Base-by-base conservation (phyloP, 2,888 invertebrate species). In the Anodontia alba region DNA sequence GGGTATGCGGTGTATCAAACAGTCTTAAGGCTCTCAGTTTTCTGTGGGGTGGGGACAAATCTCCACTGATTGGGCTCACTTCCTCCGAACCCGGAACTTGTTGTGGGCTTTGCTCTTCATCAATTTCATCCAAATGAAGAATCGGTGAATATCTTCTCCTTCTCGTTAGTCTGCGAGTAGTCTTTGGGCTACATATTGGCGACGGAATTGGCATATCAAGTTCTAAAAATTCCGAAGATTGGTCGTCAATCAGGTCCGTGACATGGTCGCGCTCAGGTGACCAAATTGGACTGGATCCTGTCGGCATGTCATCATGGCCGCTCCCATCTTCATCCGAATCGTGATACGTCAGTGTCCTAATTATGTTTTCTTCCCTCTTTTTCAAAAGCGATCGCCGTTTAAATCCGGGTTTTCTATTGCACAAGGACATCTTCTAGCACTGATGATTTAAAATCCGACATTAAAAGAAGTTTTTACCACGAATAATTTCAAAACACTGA, bases 1-100 rank as follows among this genome's bases (percentile, higher is more conserved):
- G 98, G 5, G 98, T 97, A 84, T 97, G 96, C 0, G 98, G 98
- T 72, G 97, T 97, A 95, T 98, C 97, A 92, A 97, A 97, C 0
- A 98, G 95, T 88, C 97, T 96, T 91, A 95, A 92, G 0, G 96
- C 90, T 67, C 92, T 88, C 38, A 93, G 84, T 75, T 90, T 90
- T 80, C 93, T 89, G 80, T 93, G 92, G 12, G 96, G 96, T 43
- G 96, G 96, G 7, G 94, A 91, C 23, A 83, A 54, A 46, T 88
- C 83, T 46, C 69, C 62, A 33, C 51, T 69, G n/a, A n/a, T n/a
- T n/a, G n/a, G n/a, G 31, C 33, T 67, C 7, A 81, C 80, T 33
- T 74, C 70, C 26, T 83, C 79, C 57, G 82, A 86, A 10, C 76
- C 74, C 1, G 86, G 87, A 0, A 85, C 87, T 33, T 81, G 79